Base-by-base conservation (phyloP, 2,888 invertebrate species). In the Lasioglossum leucozonium region DNA sequence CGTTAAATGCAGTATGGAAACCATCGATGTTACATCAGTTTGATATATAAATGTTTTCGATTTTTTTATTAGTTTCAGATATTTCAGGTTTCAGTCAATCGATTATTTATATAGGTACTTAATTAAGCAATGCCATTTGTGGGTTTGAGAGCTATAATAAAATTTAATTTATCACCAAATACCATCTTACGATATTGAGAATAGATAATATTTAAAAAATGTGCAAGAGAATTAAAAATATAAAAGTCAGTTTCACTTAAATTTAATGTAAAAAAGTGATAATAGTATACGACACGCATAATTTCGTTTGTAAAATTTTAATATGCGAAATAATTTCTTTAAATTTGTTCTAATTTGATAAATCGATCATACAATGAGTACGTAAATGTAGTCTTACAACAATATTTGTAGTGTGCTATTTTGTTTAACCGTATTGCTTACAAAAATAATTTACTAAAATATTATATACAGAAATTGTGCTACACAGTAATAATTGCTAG, bases 401-500 rank as follows among this genome's bases (percentile, higher is more conserved):
- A 82, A 51, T 47, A 62, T 73, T 69, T 73, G n/a, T 58, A 55
- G 42, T 22, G 18, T 65, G 44, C 47, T 10, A 62, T 16, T 78
- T 65, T 71, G n/a, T 72, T 26, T 72, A 22, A 51, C 51, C 67
- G 62, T 34, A 65, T 77, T 71, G 55, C 47, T 79, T 79, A 67
- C 55, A 51, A 69, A 51, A 44, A 79, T 84, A 84, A 82, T 75
- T 82, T 84, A 82, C 37, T 84, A 76, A 22, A 81, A 78, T 75
- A 81, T 72, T 84, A 72, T 78, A 81, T 81, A 78, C 40, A 76
- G 73, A 78, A 81, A 40, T 81, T 81, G 78, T 84, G 81, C 72
- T 77, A 42, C 72, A 65, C 51, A 69, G 47, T 74, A 82, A 62
- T 77, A 44, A 75, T 47, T 51, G 47, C 6, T 80, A 72, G 77